A percentile compares a stretch with the other conserved stretches of the same genome.
These are phyloP conservation scores for Dendropsophus ebraccatus DNA, from an alignment of 2,113 vertebrate genomes.

Conservation along the genomic window DNA sequence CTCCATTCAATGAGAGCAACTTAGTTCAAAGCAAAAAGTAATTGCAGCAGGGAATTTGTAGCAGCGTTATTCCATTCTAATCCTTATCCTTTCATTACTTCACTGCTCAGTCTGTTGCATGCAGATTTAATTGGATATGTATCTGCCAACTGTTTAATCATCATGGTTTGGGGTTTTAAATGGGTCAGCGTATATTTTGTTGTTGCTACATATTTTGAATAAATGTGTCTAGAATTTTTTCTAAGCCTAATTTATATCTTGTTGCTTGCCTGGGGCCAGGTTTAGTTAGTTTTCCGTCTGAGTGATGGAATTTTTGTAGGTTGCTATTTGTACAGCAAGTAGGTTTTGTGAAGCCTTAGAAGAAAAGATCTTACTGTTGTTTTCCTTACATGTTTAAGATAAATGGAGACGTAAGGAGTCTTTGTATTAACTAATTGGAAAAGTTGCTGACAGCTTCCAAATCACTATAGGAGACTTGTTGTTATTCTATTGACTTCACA, in stretches of 20 bases:
- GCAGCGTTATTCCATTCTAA: constrained; percentile 3
- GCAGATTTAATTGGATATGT: constrained; percentile 36
- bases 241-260: background rate
- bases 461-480: background rate
- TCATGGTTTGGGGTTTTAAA: background rate
- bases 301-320: background rate
- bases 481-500: background rate
- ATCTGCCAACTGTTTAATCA: constrained; percentile 46
- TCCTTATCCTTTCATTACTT: constrained; percentile 38
- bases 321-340: background rate
- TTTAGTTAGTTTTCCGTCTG: background rate
- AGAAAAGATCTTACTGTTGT: background rate
- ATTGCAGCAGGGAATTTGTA: constrained; percentile 16
- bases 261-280: background rate
- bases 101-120: constrained; percentile 31
- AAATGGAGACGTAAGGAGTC: background rate
- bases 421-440: background rate
- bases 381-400: background rate
- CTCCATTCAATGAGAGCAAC: background rate
- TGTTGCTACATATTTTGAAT: background rate
- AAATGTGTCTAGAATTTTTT: background rate
- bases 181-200: constrained; percentile 22
- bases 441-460: background rate
- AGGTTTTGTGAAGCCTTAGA: background rate
- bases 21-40: constrained; percentile 21